A percentile compares a stretch with the other conserved stretches of the same genome.
phyloP scores from a whole-genome alignment of 92 coral and sea anemone genomes.

The Actinernus sp. region DNA sequence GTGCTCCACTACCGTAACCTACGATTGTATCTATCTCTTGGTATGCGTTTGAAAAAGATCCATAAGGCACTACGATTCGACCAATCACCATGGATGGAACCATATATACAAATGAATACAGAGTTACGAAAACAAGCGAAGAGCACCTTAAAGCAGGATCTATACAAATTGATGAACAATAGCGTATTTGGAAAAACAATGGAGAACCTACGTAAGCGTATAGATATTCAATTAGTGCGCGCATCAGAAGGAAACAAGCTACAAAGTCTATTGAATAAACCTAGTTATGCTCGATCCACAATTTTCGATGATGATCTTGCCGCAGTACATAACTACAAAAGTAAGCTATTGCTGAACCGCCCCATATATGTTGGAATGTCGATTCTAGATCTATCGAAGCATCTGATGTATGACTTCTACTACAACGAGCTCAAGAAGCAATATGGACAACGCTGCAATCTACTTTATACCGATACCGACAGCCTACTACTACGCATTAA shows the following conservation, averaged over 20 bases:
- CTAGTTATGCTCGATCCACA: no score
- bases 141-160: not conserved
- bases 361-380: constrained; percentile 29
- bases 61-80: constrained; percentile 2
- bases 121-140: constrained; percentile 3
- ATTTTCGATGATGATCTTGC: no score
- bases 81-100: constrained; percentile 33
- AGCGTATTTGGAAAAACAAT: constrained; percentile 28
- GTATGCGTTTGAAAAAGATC: constrained; percentile 7
- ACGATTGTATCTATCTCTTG: constrained; percentile 16
- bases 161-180: constrained; percentile 3
- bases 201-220: no score
- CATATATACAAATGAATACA: constrained; percentile 27
- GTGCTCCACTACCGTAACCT: constrained; percentile 25
- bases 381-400: constrained; percentile 29
- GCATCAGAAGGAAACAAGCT: no score
- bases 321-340: constrained; percentile 18
- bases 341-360: constrained; percentile 7
- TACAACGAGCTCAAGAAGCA: constrained; percentile 17
- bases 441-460: constrained; percentile 9
- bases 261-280: no score
- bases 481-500: constrained; percentile 3
- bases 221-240: no score
- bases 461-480: constrained; percentile 55
- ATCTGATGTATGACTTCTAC: constrained; percentile 33